Base-by-base conservation (phyloP, 2,797 vertebrate species). In the Gorsachius magnificus region DNA sequence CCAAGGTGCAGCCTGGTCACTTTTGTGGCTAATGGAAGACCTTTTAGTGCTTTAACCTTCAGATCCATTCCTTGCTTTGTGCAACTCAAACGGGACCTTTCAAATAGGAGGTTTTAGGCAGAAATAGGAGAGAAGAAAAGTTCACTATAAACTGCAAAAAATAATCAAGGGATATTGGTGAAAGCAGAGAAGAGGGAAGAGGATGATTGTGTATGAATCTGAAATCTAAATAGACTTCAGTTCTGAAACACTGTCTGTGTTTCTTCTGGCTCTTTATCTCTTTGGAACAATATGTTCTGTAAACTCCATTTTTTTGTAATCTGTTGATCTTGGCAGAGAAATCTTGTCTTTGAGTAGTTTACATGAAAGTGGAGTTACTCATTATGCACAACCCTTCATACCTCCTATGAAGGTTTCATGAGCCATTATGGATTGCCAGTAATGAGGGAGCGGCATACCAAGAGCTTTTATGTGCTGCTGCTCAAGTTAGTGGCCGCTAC, bases 271-370 rank as follows among this genome's bases (percentile, higher is more conserved):
- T 90, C 43, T 81, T 87, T 46, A 45, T 79, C 51, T 90, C 60
- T 87, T 87, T 33, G 69, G 85, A 94, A 94, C 63, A 92, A 29
- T 66, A 77, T 22, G 31, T 43, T 87, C 77, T 84, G 53, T 69
- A 70, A 94, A 64, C 4, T 56, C 16, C 7, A 12, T 18, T 45
- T 64, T 46, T 36, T 64, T 35, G 6, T 69, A 76, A 63, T 79
- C 80, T 87, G 81, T 90, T 95, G 75, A 57, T 85, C 25, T 93
- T 93, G 81, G 88, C 45, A 20, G 35, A 65, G 31, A 88, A 92
- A 31, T 75, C 43, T 84, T 63, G 25, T 38, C 66, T 80, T 85
- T 71, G 25, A 89, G 61, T 57, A 83, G 21, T 48, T 79, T 48
- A 22, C 38, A 64, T 82, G 82, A 83, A 90, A 91, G 56, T 3